These are phyloP conservation scores for Cydia splendana DNA, from an alignment of 1,140 invertebrate genomes.

Conservation along the genomic window DNA sequence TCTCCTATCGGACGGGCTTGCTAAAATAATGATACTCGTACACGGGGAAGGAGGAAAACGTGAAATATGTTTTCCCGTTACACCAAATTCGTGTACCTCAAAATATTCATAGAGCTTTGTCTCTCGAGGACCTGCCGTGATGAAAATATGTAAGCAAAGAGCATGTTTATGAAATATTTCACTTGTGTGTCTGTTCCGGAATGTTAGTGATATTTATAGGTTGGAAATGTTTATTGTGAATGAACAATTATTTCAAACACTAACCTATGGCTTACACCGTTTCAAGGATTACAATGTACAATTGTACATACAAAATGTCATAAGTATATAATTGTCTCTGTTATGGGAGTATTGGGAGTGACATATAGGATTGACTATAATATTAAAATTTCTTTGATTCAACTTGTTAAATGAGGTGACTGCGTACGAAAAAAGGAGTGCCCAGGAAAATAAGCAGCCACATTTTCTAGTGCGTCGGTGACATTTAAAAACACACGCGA, in stretches of 20 bases:
- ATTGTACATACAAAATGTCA: too few relatives aligned
- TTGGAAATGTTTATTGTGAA: background rate
- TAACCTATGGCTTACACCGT: too few relatives aligned
- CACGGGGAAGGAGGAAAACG: slow-evolving; percentile 23
- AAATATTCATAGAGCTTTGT: slow-evolving; percentile 65
- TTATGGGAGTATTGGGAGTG: too few relatives aligned
- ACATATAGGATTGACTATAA: too few relatives aligned
- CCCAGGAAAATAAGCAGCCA: background rate
- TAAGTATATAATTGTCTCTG: too few relatives aligned
- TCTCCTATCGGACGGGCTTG: background rate
- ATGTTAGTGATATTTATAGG: slow-evolving; percentile 43
- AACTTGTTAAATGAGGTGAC: too few relatives aligned
- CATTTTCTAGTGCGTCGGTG: slow-evolving; percentile 16
- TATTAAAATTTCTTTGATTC: too few relatives aligned
- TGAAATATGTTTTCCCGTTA: slow-evolving; percentile 33
- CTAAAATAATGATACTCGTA: slow-evolving; percentile 32
- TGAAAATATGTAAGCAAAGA: slow-evolving; percentile 49
- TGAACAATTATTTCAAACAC: background rate
- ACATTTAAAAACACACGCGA: slow-evolving; percentile 7
- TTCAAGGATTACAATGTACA: too few relatives aligned
- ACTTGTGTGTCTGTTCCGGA: background rate
- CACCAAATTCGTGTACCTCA: slow-evolving; percentile 51
- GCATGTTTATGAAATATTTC: slow-evolving; percentile 45
- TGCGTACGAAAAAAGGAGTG: background rate
- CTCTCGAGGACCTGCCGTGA: slow-evolving; percentile 52